Percentiles rank a stretch among this genome's conserved stretches.
These are phyloP conservation scores for Ceyx cyanopectus DNA, from an alignment of 2,113 vertebrate genomes.

Conservation along the genomic window DNA sequence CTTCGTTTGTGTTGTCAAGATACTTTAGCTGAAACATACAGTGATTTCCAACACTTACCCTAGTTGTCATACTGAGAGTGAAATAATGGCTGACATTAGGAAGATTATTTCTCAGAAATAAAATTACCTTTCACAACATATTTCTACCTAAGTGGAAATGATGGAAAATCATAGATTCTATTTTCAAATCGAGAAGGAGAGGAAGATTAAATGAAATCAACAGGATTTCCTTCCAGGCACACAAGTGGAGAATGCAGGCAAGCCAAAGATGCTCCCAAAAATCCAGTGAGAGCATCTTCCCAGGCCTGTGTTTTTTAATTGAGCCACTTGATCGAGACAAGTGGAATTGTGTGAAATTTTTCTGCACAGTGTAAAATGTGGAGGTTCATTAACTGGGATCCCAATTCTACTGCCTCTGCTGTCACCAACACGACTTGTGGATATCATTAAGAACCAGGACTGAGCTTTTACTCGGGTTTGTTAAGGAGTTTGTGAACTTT, in stretches of 20 bases:
- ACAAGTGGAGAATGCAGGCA: background rate
- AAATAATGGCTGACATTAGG: constrained; percentile 79
- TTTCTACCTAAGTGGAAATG: constrained; percentile 77
- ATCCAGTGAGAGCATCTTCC: background rate
- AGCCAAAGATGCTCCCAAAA: background rate
- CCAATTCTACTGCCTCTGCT: constrained; percentile 33
- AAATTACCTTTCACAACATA: constrained; percentile 79
- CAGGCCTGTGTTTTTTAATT: constrained; percentile 7
- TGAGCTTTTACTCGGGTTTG: constrained; percentile 5
- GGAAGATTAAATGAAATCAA: constrained; percentile 56
- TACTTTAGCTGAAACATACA: constrained; percentile 74
- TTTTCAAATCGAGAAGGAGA: constrained; percentile 58
- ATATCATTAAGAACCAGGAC: background rate
- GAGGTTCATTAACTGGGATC: constrained; percentile 62
- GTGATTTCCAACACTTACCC: constrained; percentile 76
- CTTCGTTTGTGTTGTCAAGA: constrained; percentile 77
- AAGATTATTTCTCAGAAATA: constrained; percentile 77
- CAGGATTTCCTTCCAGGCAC: constrained; percentile 33
- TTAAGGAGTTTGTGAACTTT: constrained; percentile 37
- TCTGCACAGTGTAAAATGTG: constrained; percentile 5
- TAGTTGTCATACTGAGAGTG: constrained; percentile 77
- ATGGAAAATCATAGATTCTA: constrained; percentile 75
- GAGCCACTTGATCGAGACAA: background rate
- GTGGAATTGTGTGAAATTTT: constrained; percentile 40
- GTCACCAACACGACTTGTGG: constrained; percentile 2